Percentiles rank a stretch among this genome's conserved stretches.
phyloP scores from a whole-genome alignment of 2,888 invertebrate species.

The Salpingus planirostris region DNA sequence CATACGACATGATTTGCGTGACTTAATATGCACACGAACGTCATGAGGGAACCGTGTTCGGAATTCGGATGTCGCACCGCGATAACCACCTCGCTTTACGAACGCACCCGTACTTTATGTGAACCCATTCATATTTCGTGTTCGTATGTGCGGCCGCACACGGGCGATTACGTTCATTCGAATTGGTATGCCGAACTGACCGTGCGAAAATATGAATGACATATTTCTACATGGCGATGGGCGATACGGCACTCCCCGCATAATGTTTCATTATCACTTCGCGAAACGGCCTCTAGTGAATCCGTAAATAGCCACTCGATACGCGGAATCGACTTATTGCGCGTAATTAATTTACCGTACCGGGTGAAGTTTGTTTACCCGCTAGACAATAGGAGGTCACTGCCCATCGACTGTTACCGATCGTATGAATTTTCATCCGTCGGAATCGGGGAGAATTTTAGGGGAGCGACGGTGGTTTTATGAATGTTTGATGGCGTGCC shows the following conservation, averaged over 20 bases:
- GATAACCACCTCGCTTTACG: slow-evolving; percentile 8
- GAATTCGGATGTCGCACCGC: slow-evolving; percentile 11
- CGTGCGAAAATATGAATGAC: slow-evolving; percentile 25
- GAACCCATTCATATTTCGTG: slow-evolving; percentile 18
- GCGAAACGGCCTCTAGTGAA: too few relatives aligned
- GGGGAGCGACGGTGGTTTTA: too few relatives aligned
- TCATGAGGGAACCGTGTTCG: slow-evolving; percentile 9
- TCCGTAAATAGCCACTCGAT: slow-evolving; percentile 12
- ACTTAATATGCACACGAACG: slow-evolving; percentile 15
- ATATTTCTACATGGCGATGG: slow-evolving; percentile 17
- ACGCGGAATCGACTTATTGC: slow-evolving; percentile 13
- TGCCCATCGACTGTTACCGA: too few relatives aligned
- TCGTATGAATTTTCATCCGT: too few relatives aligned
- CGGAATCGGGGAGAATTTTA: too few relatives aligned
- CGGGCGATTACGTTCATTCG: slow-evolving; percentile 16
- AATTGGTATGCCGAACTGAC: not conserved
- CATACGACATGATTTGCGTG: slow-evolving; percentile 15
- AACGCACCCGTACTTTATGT: not conserved
- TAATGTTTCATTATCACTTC: slow-evolving; percentile 19
- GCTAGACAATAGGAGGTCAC: too few relatives aligned
- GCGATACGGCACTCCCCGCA: slow-evolving; percentile 16
- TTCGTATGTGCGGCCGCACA: too few relatives aligned
- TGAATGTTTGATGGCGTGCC: slow-evolving; percentile 21
- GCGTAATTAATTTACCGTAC: slow-evolving; percentile 11
- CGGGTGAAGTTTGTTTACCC: slow-evolving; percentile 15